A percentile compares a stretch with the other conserved stretches of the same genome.
phyloP scores from a whole-genome alignment of 92 coral and sea anemone species.

The Phenganax marumi region DNA sequence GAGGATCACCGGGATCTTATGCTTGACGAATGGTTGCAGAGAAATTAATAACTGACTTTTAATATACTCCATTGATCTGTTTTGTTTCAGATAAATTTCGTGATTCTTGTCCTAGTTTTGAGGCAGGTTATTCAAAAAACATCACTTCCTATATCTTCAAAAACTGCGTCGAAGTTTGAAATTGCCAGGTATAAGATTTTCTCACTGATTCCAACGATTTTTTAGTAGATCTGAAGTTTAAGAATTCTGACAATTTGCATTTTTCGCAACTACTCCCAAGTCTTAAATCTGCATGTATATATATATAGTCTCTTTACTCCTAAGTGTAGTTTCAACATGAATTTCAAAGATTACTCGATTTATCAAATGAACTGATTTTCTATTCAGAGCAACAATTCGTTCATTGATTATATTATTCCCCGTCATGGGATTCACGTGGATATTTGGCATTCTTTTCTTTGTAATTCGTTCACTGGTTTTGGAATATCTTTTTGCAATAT shows the following conservation, averaged over 20 bases:
- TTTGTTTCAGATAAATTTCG: slow-evolving; percentile 27
- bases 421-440: slow-evolving; percentile 37
- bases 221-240: no score
- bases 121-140: slow-evolving; percentile 34
- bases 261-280: no score
- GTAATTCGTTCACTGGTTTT: slow-evolving; percentile 23
- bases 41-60: not conserved
- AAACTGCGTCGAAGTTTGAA: slow-evolving; percentile 28
- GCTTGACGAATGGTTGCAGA: not conserved
- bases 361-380: not conserved
- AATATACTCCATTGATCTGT: not conserved
- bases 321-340: no score
- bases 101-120: slow-evolving; percentile 29
- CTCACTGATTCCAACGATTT: not conserved
- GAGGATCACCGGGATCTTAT: not conserved
- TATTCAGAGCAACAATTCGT: slow-evolving; percentile 15
- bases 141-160: slow-evolving; percentile 32
- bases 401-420: slow-evolving; percentile 38
- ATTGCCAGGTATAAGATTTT: slow-evolving; percentile 14
- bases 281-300: no score
- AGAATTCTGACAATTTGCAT: no score
- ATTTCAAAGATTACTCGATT: no score
- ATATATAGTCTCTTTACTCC: not conserved
- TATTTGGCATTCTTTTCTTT: slow-evolving; percentile 35
- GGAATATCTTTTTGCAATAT: slow-evolving; percentile 41